Evolutionary conservation across 53 echinoderm and acorn worm species (phyloP), one percentile per base, ranked within the genome.

Genomic region (Paracentrotus lividus): DNA sequence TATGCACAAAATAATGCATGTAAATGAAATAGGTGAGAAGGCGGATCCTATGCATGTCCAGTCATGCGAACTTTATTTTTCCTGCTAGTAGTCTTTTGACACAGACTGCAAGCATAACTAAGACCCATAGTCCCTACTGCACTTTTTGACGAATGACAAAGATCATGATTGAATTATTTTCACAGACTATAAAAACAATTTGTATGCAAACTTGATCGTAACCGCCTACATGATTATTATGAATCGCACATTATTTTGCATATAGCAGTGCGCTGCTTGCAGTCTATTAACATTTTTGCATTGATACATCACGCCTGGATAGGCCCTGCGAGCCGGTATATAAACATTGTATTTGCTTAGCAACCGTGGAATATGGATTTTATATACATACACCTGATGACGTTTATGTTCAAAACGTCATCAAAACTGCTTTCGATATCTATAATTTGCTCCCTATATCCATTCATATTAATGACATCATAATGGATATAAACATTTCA

Each of bases 11-110:
- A n/a, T n/a, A 52, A 3, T 2, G 21, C 56, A 56, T 56, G 13
- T 1, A 65, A 66, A 2, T 67, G 67, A 67, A 10, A 33, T 67
- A 32, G 67, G 33, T 13, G 33, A 32, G 31, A 7, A 38, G 36
- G 72, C 72, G 40, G 72, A 72, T 38, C 72, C 72, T 67, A 4
- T 18, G 20, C 72, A 72, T 72, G 72, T 40, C 40, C 40, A 72
- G 18, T 36, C 72, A 72, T 40, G 72, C 36, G 34, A 3, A 69
- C 13, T 29, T 7, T 67, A 2, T 21, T 72, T 40, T 20, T 14
- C 38, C 29, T 20, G 69, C 3, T 38, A 1, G n/a, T 72, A 72
- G 38, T 40, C 72, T 72, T 18, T 1, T 4, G 34, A 5, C 29
- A 27, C 61, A 61, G 29, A 61, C 61, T 61, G 58, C 3, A 53